Conservation (phyloP, 2,113 vertebrate genomes). For the Parus major region DNA sequence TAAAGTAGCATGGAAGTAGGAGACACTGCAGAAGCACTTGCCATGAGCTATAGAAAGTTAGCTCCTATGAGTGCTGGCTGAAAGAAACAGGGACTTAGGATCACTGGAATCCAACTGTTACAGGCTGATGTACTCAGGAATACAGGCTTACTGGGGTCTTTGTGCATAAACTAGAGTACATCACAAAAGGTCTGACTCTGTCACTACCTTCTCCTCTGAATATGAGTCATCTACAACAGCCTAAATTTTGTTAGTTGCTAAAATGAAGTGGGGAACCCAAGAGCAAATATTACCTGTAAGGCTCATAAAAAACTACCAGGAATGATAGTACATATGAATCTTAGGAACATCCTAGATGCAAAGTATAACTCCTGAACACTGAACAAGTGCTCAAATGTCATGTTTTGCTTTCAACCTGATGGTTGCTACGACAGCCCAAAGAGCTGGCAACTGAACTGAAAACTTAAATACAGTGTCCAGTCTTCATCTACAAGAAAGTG, state of each 20-base stretch:
- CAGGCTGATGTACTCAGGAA: fast-evolving
- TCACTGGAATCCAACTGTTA: not conserved
- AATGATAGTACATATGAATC: not conserved
- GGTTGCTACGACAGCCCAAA: not conserved
- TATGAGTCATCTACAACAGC: not conserved
- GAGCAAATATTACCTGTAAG: not conserved
- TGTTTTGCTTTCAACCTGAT: not conserved
- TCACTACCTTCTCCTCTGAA: not conserved
- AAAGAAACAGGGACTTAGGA: not conserved
- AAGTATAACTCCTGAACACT: not conserved
- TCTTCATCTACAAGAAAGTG: not conserved
- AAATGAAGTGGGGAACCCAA: not conserved
- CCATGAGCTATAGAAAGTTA: not conserved
- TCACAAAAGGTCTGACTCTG: not conserved
- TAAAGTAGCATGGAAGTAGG: not conserved
- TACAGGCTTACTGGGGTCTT: not conserved
- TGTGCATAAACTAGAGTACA: not conserved
- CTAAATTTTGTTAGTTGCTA: not conserved
- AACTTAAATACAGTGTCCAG: not conserved
- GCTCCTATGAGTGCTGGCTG: not conserved
- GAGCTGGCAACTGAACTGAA: not conserved
- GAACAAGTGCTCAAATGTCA: not conserved
- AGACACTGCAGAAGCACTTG: not conserved
- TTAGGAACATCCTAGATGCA: not conserved
- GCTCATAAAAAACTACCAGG: not conserved